phyloP scores from a whole-genome alignment of 2,888 invertebrate species.

The Heliconius sara region DNA sequence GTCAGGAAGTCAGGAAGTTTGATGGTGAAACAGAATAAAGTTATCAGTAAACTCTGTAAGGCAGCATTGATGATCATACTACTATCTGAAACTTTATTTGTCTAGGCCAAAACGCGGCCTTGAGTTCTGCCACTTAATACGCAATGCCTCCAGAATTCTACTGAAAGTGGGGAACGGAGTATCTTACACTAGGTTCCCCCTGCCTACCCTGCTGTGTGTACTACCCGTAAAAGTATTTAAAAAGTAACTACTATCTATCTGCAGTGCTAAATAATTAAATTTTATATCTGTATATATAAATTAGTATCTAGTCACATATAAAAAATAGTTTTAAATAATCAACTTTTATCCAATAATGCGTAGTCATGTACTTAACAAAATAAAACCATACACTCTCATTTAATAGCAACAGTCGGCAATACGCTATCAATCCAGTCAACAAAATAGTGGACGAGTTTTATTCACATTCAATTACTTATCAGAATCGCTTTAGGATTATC shows the following conservation, averaged over 20 bases:
- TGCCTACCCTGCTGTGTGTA: too few species aligned
- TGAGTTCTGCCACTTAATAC: too few species aligned
- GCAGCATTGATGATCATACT: too few species aligned
- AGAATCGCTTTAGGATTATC: conserved; percentile 26
- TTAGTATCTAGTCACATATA: background rate
- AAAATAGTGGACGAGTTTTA: conserved; percentile 8
- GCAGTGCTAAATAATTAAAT: background rate
- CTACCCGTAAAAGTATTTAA: background rate
- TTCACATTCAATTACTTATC: conserved; percentile 29
- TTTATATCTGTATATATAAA: too few species aligned
- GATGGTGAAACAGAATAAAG: too few species aligned
- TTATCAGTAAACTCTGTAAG: too few species aligned
- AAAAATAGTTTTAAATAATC: background rate
- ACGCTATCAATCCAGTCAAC: conserved; percentile 1
- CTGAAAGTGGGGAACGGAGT: too few species aligned
- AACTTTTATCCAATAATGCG: background rate
- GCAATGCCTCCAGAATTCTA: too few species aligned
- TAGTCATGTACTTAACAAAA: background rate
- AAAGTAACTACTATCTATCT: background rate
- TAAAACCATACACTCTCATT: background rate
- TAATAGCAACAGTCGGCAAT: background rate
- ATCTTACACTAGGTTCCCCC: too few species aligned
- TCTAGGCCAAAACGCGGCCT: too few species aligned
- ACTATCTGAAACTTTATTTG: too few species aligned
- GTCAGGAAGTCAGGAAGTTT: too few species aligned